Conservation (phyloP, 1,140 invertebrate species). For the Cotesia vestalis region DNA sequence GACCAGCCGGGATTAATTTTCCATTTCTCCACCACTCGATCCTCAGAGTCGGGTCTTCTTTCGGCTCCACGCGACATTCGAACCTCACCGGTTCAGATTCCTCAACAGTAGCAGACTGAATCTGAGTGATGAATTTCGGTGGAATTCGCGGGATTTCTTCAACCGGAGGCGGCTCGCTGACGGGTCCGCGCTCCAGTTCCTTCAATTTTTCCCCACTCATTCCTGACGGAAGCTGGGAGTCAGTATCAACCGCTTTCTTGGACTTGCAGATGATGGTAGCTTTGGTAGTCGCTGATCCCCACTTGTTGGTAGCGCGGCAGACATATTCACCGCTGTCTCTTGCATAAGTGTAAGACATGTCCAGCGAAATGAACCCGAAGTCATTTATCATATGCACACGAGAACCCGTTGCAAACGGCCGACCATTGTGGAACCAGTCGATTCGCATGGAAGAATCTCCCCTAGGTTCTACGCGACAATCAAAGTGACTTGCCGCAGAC, state of each 20-base stretch:
- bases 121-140: constrained; percentile 87
- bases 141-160: constrained; percentile 76
- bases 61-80: constrained; percentile 93
- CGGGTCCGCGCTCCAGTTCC: constrained; percentile 87
- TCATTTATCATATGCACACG: constrained; percentile 91
- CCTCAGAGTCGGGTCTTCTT: constrained; percentile 90
- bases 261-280: constrained; percentile 84
- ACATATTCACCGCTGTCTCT: constrained; percentile 88
- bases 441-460: constrained; percentile 88
- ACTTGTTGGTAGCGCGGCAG: constrained; percentile 86
- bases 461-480: constrained; percentile 88
- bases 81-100: constrained; percentile 94
- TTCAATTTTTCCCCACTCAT: constrained; percentile 93
- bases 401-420: constrained; percentile 86
- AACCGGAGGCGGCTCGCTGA: constrained; percentile 72
- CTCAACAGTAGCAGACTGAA: constrained; percentile 80
- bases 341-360: constrained; percentile 86
- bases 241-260: constrained; percentile 88
- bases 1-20: constrained; percentile 85
- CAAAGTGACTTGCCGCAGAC: constrained; percentile 89
- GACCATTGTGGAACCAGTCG: constrained; percentile 94
- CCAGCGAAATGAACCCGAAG: constrained; percentile 90
- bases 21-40: constrained; percentile 95
- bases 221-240: constrained; percentile 90
- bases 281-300: constrained; percentile 83